These are phyloP conservation scores for Cryptocephalus moraei DNA, from an alignment of 2,888 invertebrate species.

Conservation along the genomic window DNA sequence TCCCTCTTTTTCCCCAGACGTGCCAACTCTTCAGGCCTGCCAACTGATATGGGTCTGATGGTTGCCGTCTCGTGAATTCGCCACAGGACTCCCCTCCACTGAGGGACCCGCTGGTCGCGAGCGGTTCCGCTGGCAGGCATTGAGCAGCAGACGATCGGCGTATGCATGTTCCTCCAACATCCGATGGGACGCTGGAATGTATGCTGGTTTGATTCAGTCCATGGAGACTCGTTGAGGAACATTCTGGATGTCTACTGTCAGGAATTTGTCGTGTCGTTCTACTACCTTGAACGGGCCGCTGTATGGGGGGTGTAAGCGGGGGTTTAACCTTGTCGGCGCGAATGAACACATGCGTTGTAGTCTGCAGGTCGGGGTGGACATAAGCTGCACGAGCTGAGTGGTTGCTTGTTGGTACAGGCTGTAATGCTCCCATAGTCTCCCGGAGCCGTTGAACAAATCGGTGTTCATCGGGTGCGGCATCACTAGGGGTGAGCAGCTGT, in stretches of 20 bases:
- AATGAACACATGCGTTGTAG: constrained; percentile 36
- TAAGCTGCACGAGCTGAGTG: constrained; percentile 13
- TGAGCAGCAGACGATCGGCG: neutral
- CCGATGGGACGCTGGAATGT: neutral
- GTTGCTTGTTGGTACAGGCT: constrained; percentile 2
- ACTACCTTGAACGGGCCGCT: constrained; percentile 16
- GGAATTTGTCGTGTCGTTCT: constrained; percentile 9
- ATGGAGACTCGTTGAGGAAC: constrained; percentile 9
- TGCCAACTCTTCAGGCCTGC: no score
- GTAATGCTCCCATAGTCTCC: constrained; percentile 3
- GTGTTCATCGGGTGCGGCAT: neutral
- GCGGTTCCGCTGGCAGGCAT: neutral
- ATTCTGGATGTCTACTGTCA: constrained; percentile 11
- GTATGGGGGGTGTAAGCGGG: no score
- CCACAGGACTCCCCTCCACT: neutral
- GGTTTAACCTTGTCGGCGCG: constrained; percentile 13
- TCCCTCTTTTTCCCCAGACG: no score
- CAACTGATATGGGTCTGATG: no score
- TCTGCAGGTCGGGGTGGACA: constrained; percentile 32
- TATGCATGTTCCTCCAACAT: neutral
- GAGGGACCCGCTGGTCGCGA: neutral
- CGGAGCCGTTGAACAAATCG: constrained; percentile 1
- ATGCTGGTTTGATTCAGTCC: constrained; percentile 18
- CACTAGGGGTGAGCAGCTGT: no score
- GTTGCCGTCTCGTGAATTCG: no score